Base-by-base conservation (phyloP, 2,113 vertebrate species). In the Corythornis cristatus region DNA sequence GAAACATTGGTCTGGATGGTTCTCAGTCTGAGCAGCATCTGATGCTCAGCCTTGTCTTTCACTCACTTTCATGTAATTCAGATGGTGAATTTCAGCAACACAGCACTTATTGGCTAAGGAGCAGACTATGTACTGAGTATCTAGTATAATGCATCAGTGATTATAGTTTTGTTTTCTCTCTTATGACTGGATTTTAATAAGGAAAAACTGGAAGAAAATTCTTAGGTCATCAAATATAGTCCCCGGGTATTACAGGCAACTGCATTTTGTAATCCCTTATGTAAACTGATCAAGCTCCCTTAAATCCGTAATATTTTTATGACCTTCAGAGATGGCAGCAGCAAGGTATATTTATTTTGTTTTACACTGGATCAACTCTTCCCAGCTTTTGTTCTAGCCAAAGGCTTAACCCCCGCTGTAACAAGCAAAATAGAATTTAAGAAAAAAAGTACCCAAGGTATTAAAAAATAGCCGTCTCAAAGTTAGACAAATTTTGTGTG, bases 251-350 rank as follows among this genome's bases (percentile, higher is more conserved):
- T 74, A 61, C 31, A 66, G 46, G 37, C 82, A 93, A 86, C 29
- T 42, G 54, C 54, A 37, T 57, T 86, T 79, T 53, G 58, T 70
- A 88, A 96, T 83, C 78, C 22, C 48, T 88, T 90, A 37, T 26
- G 70, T 78, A 94, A 94, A 92, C 76, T 68, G 48, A 81, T 75
- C 40, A 71, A 95, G 40, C 56, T 85, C 84, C 56, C n/a, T 74
- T 75, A 95, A 94, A 90, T 65, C 73, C 0, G 0, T 83, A 89
- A 91, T 93, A 87, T 83, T 95, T 94, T 92, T 88, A 66, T 87
- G 84, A 93, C 87, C 84, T 94, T 91, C 74, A 93, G 89, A 87
- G 72, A 56, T 28, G 23, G 60, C 12, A 58, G 67, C 31, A 85
- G 83, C 50, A 85, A 90, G 40, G 25, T 37, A 19, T 21, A 43